These are phyloP conservation scores for Haliclona indistincta DNA, from an alignment of 37 sponge, comb jelly and placozoan species.

Conservation along the genomic window DNA sequence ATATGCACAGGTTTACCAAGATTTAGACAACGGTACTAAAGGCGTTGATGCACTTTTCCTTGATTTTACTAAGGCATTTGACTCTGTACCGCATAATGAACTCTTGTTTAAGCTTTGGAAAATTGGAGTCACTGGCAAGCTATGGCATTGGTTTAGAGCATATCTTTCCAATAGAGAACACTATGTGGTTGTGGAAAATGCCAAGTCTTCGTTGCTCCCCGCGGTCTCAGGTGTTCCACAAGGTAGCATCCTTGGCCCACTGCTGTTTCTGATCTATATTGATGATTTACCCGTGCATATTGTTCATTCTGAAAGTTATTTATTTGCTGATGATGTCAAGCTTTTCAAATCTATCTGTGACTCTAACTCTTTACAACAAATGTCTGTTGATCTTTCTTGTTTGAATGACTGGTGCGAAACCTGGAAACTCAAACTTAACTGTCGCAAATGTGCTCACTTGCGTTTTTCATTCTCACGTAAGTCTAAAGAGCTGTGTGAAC, in stretches of 20 bases:
- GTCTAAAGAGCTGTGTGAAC: too few species aligned
- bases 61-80: too few species aligned
- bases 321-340: slow-evolving; percentile 25
- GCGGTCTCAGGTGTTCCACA: slow-evolving; percentile 38
- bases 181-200: neutral
- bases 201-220: neutral
- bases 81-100: too few species aligned
- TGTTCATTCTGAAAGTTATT: neutral
- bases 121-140: slow-evolving; percentile 29
- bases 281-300: too few species aligned
- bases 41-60: too few species aligned
- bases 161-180: slow-evolving; percentile 22
- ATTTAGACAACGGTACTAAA: too few species aligned
- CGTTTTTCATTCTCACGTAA: neutral
- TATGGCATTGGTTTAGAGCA: slow-evolving; percentile 8
- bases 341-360: slow-evolving; percentile 2
- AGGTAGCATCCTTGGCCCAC: slow-evolving; percentile 43
- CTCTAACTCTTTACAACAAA: too few species aligned
- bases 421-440: slow-evolving; percentile 13
- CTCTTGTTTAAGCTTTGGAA: slow-evolving; percentile 29
- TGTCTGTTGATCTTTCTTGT: neutral
- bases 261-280: too few species aligned
- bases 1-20: neutral
- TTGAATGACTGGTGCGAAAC: neutral
- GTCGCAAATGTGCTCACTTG: neutral